phyloP scores from a whole-genome alignment of 2,113 vertebrate species.

The Perca flavescens region DNA sequence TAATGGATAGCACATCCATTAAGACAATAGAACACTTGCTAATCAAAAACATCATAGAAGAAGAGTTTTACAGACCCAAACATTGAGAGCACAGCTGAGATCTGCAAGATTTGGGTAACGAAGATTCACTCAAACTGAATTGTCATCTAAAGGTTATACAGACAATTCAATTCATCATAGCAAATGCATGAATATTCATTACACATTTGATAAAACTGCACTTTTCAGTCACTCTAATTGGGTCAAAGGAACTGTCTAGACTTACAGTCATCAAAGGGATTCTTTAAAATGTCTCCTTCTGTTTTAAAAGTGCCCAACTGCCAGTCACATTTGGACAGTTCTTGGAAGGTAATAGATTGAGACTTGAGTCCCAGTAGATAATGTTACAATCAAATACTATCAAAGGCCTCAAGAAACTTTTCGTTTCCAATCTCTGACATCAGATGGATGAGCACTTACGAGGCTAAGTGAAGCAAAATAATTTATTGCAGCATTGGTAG shows the following conservation, averaged over 20 bases:
- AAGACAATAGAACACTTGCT: not conserved
- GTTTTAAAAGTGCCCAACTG: conserved; percentile 14
- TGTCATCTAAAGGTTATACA: conserved; percentile 18
- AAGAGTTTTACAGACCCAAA: not conserved
- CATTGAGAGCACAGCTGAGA: not conserved
- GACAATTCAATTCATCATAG: conserved; percentile 17
- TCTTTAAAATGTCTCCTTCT: conserved; percentile 36
- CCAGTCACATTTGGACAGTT: conserved; percentile 24
- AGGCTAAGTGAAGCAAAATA: not conserved
- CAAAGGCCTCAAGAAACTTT: not conserved
- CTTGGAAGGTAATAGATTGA: conserved; percentile 3
- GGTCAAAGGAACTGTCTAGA: conserved; percentile 34
- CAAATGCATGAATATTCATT: conserved; percentile 45
- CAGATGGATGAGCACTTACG: not conserved
- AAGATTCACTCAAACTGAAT: conserved; percentile 25
- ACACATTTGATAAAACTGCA: conserved; percentile 31
- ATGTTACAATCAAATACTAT: not conserved
- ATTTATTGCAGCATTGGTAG: not conserved
- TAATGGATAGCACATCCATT: conserved; percentile 1
- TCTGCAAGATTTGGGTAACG: not conserved
- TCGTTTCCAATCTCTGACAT: not conserved
- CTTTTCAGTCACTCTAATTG: conserved; percentile 35
- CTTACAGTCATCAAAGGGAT: conserved; percentile 32
- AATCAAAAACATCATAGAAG: not conserved
- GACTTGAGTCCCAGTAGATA: not conserved